phyloP scores from a whole-genome alignment of 2,797 vertebrate species.

The Neosilurus hyrtlii region DNA sequence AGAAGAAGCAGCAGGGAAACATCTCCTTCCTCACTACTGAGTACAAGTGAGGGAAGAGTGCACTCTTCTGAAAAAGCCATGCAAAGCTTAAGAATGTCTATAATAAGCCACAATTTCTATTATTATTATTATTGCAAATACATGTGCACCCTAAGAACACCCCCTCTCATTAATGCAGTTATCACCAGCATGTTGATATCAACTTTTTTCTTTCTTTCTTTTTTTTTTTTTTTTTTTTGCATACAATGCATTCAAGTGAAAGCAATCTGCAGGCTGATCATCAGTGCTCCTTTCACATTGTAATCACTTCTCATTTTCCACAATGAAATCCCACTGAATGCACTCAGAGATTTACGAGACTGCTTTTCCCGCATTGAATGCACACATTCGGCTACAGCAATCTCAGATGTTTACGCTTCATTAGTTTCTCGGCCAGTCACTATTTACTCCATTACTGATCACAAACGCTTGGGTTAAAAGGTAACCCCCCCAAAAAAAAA shows the following conservation, averaged over 20 bases:
- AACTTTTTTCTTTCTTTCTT: not conserved
- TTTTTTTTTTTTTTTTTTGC: not conserved
- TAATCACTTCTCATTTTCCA: conserved; percentile 68
- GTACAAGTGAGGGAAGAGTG: too few relatives aligned
- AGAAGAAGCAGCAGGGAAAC: not conserved
- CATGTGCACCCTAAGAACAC: not conserved
- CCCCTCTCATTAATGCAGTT: not conserved
- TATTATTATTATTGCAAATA: conserved; percentile 2
- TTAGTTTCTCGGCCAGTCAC: not conserved
- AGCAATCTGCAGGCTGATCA: conserved; percentile 56
- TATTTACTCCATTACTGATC: not conserved
- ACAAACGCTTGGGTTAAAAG: not conserved
- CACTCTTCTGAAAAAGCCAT: too few relatives aligned
- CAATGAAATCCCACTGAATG: conserved; percentile 68
- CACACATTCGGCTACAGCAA: conserved; percentile 58
- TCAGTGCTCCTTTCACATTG: conserved; percentile 73
- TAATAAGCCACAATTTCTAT: too few relatives aligned
- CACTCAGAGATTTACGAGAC: conserved; percentile 68
- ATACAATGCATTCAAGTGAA: not conserved
- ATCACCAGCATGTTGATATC: not conserved
- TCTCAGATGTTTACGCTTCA: not conserved
- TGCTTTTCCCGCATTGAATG: conserved; percentile 59
- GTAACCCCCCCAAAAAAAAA: not conserved
- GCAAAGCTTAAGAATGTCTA: too few relatives aligned
- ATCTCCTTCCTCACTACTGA: not conserved